Percentiles rank a stretch among this genome's conserved stretches.
phyloP scores from a whole-genome alignment of 2,888 invertebrate genomes.

The Cheilosia soror region DNA sequence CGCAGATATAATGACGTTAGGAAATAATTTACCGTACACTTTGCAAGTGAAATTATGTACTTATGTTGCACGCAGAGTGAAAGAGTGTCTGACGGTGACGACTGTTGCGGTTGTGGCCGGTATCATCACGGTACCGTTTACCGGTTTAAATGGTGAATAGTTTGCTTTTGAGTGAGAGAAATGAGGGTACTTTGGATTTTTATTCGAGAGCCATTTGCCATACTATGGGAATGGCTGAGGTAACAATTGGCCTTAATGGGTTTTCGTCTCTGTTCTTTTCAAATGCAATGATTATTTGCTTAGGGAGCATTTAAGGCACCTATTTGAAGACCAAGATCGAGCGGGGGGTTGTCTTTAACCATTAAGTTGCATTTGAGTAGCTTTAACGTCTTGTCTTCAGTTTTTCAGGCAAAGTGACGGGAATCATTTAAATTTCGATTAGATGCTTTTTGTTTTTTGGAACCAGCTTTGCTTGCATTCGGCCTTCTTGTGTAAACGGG shows the following conservation, averaged over 20 bases:
- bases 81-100: neutral
- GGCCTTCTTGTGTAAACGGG: too few species aligned
- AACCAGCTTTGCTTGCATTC: too few species aligned
- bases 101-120: constrained; percentile 10
- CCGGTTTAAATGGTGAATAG: constrained; percentile 64
- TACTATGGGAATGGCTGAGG: neutral
- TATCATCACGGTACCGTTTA: constrained; percentile 47
- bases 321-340: neutral
- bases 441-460: too few species aligned
- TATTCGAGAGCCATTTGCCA: constrained; percentile 30
- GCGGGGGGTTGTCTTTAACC: too few species aligned
- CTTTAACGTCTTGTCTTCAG: too few species aligned
- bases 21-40: constrained; percentile 66
- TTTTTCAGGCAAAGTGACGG: too few species aligned
- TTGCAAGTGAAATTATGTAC: constrained; percentile 69
- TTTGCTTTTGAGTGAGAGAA: constrained; percentile 66
- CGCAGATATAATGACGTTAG: constrained; percentile 69
- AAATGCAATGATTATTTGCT: constrained; percentile 25
- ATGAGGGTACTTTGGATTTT: constrained; percentile 47
- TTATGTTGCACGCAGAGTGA: constrained; percentile 22
- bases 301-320: constrained; percentile 14
- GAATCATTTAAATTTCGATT: too few species aligned
- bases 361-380: too few species aligned
- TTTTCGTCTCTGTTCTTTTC: constrained; percentile 16
- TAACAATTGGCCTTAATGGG: constrained; percentile 35